Evolutionary conservation across 2,113 vertebrate species (phyloP).

Genomic region (Corvus moneduloides): DNA sequence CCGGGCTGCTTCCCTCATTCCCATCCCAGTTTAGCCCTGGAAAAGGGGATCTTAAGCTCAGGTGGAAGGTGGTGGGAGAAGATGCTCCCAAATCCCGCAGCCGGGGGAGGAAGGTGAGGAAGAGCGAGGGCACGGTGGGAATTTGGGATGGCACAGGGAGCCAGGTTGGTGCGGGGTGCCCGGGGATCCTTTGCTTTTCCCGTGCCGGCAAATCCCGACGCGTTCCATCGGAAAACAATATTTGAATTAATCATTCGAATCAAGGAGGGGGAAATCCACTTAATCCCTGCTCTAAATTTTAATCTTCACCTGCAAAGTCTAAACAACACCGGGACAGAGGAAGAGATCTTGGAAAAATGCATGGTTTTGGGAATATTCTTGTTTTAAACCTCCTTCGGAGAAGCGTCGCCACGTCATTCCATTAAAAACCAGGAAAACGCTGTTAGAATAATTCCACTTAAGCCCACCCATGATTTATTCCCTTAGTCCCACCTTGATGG

Average conservation of each 20-base stretch:
- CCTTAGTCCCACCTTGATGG: accelerated
- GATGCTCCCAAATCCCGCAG: background rate
- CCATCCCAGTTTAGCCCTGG: background rate
- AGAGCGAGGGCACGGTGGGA: background rate
- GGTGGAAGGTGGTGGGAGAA: background rate
- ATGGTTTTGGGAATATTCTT: background rate
- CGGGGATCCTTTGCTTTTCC: background rate
- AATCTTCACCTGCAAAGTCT: background rate
- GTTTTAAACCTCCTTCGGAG: background rate
- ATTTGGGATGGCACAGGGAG: background rate
- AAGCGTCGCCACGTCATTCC: accelerated
- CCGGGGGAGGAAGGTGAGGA: background rate
- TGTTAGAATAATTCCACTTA: background rate
- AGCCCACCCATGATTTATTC: background rate
- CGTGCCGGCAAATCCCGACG: accelerated
- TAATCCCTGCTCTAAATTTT: background rate
- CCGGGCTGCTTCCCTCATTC: background rate
- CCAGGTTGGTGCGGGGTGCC: accelerated
- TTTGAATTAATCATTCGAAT: background rate
- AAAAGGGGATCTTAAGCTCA: background rate
- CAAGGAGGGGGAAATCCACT: background rate
- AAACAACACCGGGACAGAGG: accelerated
- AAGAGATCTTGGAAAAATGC: accelerated
- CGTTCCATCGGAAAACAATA: accelerated
- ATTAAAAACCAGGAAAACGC: background rate